Evolutionary conservation across 2,113 vertebrate species (phyloP), one percentile per base, ranked within the genome.

Genomic region (Irena cyanogastra): DNA sequence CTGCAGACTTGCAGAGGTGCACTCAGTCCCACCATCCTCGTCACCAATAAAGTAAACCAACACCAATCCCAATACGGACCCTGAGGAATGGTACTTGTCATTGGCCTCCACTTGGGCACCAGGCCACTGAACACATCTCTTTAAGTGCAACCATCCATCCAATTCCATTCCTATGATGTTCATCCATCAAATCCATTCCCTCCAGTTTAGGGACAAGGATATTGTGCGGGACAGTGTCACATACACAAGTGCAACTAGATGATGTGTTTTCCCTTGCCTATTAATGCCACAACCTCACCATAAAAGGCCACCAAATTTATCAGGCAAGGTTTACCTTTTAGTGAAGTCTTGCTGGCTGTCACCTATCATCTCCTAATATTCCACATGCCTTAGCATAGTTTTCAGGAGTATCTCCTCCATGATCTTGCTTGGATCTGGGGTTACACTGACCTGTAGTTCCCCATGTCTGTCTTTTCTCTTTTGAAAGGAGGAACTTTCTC

Each of bases 401-500:
- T 83, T 12, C 18, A 61, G 14, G 10, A 35, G 4, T 26, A 19
- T 47, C 12, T 69, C 21, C 30, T 60, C 41, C 10, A 28, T 49
- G 35, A 31, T 54, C 45, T 47, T 54, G 4, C 24, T 47, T 39
- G 24, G 20, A 22, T 61, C 21, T 61, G n/a, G 12, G 10, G 14
- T 76, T 41, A 54, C 41, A 69, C 11, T 61, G 41, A 31, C 39
- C 7, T 33, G 27, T 50, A 44, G 20, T 19, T 68, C 7, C 14
- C 21, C 3, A 4, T 14, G 23, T 23, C 17, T 69, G 9, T 39
- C 18, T 35, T 69, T 49, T 19, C 23, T 44, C n/a, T 47, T 54
- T 42, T 33, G 14, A 37, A 42, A 69, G 85, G 95, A 97, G 92
- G 97, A 98, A 97, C 97, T 96, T 97, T 93, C 97, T 96, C 97